A percentile compares a stretch with the other conserved stretches of the same genome.
Conservation (phyloP, 2,797 vertebrate species). For the Dipus sagitta region DNA sequence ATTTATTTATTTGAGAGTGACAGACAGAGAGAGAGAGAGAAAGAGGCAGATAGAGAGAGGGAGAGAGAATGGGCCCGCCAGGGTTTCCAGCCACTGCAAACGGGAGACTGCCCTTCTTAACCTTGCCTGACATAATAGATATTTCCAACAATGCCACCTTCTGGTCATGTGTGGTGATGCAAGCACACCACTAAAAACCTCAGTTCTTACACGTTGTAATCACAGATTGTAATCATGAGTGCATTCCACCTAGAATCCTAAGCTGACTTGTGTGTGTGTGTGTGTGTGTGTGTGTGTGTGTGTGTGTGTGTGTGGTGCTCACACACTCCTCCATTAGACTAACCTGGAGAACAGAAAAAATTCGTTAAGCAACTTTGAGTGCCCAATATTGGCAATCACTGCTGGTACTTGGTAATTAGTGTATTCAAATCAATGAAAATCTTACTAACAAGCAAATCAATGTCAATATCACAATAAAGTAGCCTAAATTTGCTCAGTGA, state of each 20-base stretch:
- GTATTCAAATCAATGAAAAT: neutral
- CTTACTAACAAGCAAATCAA: constrained; percentile 5
- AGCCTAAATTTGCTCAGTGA: neutral
- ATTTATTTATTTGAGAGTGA: too few relatives aligned
- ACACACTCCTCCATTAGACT: neutral
- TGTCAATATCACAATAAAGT: neutral
- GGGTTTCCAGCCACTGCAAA: too few relatives aligned
- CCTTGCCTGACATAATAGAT: too few relatives aligned
- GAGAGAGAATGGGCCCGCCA: too few relatives aligned
- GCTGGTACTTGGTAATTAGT: neutral
- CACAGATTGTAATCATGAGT: neutral
- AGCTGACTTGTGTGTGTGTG: neutral
- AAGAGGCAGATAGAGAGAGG: too few relatives aligned
- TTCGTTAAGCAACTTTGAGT: neutral
- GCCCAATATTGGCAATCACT: neutral
- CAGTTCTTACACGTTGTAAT: neutral
- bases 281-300: neutral
- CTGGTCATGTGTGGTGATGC: neutral
- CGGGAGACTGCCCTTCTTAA: too few relatives aligned
- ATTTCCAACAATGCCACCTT: constrained; percentile 67
- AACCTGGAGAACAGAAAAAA: neutral
- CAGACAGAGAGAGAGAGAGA: too few relatives aligned
- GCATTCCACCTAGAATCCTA: neutral
- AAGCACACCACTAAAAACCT: neutral
- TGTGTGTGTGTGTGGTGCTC: neutral